phyloP scores from a whole-genome alignment of 1,140 invertebrate genomes.

The Bathynomus jamesi region DNA sequence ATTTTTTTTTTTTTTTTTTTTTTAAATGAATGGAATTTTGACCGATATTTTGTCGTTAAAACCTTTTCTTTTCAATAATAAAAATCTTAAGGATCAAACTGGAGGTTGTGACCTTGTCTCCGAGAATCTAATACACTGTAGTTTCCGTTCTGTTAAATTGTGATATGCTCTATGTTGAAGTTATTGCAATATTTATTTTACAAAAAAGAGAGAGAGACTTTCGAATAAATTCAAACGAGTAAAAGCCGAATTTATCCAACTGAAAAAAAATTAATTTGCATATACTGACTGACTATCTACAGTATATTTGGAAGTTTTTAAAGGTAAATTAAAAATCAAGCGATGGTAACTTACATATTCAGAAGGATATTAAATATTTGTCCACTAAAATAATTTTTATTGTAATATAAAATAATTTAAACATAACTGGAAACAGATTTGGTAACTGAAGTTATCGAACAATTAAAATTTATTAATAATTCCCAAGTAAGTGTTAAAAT shows the following conservation, averaged over 20 bases:
- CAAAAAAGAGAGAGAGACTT: not conserved
- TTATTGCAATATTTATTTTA: not conserved
- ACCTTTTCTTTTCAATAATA: no score
- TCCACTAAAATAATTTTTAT: no score
- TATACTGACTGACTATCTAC: not conserved
- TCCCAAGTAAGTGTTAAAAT: not conserved
- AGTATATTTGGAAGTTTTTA: not conserved
- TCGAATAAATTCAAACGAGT: not conserved
- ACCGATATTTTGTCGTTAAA: no score
- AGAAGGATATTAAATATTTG: not conserved
- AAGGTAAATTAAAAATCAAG: not conserved
- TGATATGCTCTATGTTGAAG: no score
- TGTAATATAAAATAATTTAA: not conserved
- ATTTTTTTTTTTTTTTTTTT: no score
- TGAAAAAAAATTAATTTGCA: not conserved
- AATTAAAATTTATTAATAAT: not conserved
- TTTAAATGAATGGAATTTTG: no score
- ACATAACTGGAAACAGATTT: not conserved
- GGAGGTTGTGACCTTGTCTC: no score
- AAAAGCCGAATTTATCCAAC: not conserved
- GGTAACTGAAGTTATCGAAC: not conserved
- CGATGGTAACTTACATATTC: not conserved
- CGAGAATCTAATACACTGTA: no score
- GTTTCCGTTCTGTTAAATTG: no score
- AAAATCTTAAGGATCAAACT: no score